Base-by-base conservation (phyloP, 2,113 vertebrate species). In the Ia io region DNA sequence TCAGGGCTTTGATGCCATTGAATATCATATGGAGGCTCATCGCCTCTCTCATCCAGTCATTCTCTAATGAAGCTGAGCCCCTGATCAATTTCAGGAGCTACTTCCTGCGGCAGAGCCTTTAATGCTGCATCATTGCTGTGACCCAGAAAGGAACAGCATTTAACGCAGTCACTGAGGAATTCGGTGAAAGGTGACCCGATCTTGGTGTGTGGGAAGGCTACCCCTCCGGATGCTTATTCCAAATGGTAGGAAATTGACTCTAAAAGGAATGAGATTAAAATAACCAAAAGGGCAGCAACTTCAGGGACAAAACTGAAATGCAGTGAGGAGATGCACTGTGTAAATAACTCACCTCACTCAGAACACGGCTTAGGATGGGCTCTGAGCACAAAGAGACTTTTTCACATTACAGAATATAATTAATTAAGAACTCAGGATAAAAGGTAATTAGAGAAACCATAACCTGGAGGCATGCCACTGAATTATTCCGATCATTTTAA, bases 371-470 rank as follows among this genome's bases (percentile, higher is more conserved):
- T 40, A 71, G 28, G 78, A 67, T 51, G 47, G 42, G 40, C 79
- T 80, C 69, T 28, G 44, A 94, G 49, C 79, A 77, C 89, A 96
- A 84, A 95, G 63, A n/a, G 51, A 47, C n/a, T 74, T 90, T 77
- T 37, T 28, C 78, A 23, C 49, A 59, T 87, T 88, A 92, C 51
- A 56, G 91, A 97, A 96, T 95, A 97, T 80, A 96, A 97, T 95
- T 97, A 96, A 96, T 96, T 96, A 97, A 97, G 93, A 95, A 96
- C 95, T 97, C 94, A 96, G 70, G 70, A 95, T 93, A 67, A 32
- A 93, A 92, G 84, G 83, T 95, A 97, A 96, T 97, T 97, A 96
- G 88, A 95, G 86, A 92, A 93, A 77, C 93, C 0, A 0, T 94
- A 94, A 94, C 95, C 95, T 89, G 56, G 30, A 97, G 97, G 86